These are phyloP conservation scores for Cyanoderma ruficeps DNA, from an alignment of 2,113 vertebrate genomes.

Conservation along the genomic window DNA sequence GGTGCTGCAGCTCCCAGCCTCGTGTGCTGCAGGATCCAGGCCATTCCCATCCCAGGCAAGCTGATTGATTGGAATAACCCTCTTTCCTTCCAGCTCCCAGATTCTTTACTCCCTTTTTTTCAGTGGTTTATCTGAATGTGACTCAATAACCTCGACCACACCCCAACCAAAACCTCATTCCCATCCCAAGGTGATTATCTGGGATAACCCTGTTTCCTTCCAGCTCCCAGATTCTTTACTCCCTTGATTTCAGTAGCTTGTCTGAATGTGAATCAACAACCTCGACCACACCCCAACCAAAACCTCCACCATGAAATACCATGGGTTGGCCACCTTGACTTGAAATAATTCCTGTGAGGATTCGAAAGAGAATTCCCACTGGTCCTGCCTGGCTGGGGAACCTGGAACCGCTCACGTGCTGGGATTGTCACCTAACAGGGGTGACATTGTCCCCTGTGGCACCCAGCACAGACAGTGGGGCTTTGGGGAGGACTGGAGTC, in stretches of 20 bases:
- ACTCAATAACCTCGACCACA: not conserved
- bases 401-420: fast-evolving
- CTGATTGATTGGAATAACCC: constrained; percentile 27
- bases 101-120: not conserved
- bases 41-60: constrained; percentile 37
- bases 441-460: not conserved
- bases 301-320: not conserved
- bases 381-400: not conserved
- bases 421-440: not conserved
- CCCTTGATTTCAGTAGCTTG: not conserved
- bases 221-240: not conserved
- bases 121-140: not conserved
- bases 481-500: not conserved
- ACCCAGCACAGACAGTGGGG: not conserved
- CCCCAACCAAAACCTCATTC: not conserved
- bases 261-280: not conserved
- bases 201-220: constrained; percentile 33
- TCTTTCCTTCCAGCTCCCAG: constrained; percentile 10
- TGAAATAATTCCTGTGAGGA: not conserved
- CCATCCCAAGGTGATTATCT: constrained; percentile 25
- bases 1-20: not conserved
- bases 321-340: not conserved
- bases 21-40: constrained; percentile 27
- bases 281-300: not conserved
- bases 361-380: not conserved